phyloP scores from a whole-genome alignment of 92 coral and sea anemone genomes.

The Parazoanthus swiftii region DNA sequence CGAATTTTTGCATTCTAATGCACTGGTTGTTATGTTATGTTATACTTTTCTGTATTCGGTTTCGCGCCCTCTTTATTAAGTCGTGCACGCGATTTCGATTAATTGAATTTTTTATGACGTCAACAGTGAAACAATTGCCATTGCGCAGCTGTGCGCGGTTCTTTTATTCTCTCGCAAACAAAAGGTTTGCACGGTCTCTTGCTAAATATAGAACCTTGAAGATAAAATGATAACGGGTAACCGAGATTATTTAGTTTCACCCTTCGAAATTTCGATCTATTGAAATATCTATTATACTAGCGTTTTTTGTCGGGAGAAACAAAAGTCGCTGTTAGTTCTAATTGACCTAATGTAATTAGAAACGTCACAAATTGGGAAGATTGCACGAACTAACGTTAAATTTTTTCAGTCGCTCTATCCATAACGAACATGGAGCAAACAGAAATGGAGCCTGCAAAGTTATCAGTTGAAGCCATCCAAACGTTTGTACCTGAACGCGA shows the following conservation, averaged over 20 bases:
- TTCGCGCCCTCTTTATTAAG: not conserved
- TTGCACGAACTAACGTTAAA: not conserved
- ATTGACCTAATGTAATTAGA: not conserved
- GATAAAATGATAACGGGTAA: not conserved
- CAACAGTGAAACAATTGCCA: not conserved
- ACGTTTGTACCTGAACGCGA: not conserved
- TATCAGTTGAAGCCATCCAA: not conserved
- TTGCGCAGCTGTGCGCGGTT: not conserved
- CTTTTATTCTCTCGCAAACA: not conserved
- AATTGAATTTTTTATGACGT: not conserved
- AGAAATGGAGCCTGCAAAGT: conserved; percentile 1
- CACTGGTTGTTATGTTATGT: too few relatives aligned
- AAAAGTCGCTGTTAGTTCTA: not conserved
- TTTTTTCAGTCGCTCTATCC: too few relatives aligned
- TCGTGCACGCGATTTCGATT: too few relatives aligned
- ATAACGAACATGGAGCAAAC: not conserved
- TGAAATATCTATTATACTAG: not conserved
- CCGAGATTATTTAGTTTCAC: too few relatives aligned
- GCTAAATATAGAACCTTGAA: too few relatives aligned
- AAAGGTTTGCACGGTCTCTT: not conserved
- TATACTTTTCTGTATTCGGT: not conserved
- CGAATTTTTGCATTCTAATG: too few relatives aligned
- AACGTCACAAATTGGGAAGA: conserved; percentile 4
- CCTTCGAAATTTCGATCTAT: not conserved
- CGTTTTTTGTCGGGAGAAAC: not conserved